A percentile compares a stretch with the other conserved stretches of the same genome.
phyloP scores from a whole-genome alignment of 2,113 vertebrate species.

The Silurus meridionalis region DNA sequence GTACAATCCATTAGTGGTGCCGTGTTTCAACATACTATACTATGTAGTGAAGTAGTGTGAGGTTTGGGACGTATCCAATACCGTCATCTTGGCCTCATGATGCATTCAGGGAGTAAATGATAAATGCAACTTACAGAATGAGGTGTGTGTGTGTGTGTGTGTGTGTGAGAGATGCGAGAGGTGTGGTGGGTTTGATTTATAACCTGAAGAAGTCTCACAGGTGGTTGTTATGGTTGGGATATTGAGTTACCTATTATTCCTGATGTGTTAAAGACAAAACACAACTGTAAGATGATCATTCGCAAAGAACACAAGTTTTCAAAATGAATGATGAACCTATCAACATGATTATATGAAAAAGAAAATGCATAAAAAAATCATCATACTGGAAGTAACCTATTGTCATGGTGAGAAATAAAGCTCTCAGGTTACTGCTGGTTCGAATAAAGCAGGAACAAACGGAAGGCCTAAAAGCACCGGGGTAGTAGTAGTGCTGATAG shows the following conservation, averaged over 20 bases:
- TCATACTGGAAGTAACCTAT: not conserved
- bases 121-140: not conserved
- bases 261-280: constrained; percentile 26
- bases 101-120: not conserved
- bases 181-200: not conserved
- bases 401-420: not conserved
- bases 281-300: constrained; percentile 1
- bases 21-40: not conserved
- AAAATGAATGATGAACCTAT: not conserved
- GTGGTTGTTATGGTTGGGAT: constrained; percentile 36
- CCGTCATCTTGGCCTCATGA: not conserved
- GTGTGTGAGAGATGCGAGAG: not conserved
- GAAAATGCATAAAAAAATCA: not conserved
- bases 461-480: constrained; percentile 59
- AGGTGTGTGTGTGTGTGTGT: too few species aligned
- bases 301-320: not conserved
- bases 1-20: not conserved
- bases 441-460: not conserved
- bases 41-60: not conserved
- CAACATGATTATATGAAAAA: not conserved
- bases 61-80: not conserved
- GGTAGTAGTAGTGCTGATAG: constrained; percentile 19
- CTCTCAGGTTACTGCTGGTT: constrained; percentile 13
- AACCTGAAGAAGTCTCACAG: constrained; percentile 25
- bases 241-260: constrained; percentile 51